Base-by-base conservation (phyloP, 2,888 invertebrate species). In the Tridacna gigas region DNA sequence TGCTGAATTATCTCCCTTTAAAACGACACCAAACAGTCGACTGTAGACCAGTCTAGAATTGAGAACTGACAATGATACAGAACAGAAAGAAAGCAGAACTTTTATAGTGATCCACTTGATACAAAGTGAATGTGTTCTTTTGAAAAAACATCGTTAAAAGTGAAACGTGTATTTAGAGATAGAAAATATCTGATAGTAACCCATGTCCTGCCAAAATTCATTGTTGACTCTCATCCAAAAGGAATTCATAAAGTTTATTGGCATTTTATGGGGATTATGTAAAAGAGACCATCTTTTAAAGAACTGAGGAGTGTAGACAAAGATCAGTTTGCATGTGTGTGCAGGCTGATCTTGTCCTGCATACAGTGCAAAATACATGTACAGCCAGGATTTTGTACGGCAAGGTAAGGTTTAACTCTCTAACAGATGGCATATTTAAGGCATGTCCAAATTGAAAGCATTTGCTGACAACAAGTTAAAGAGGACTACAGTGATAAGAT, bases 1-100 rank as follows among this genome's bases (percentile, higher is more conserved):
- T 91, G 89, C 87, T 88, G 86, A 82, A 73, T 79, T 67, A 56
- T 69, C 75, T 77, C 80, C 73, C 86, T 76, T 67, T 79, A 79
- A 65, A 80, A 80, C 77, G 25, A 60, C 77, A 74, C 75, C 28
- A 74, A 60, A 37, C 74, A 74, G 74, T 74, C 74, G 74, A 56
- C 60, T 74, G 60, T 74, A 74, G 60, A 74, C 37, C 37, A 37
- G 37, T 37, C 60, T 37, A 37, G 37, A 37, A 37, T 7, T 7
- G 2, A 7, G 37, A 37, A 37, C 37, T 7, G 7, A 37, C 37
- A 65, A 28, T 15, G 25, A 65, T 18, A 69, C 12, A 45, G 20
- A 47, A 69, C 69, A 69, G 47, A 69, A 69, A 18, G 13, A 45
- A 47, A 20, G 45, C 69, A 12, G 15, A 69, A n/a, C 15, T n/a